These are phyloP conservation scores for Elysia crispata DNA, from an alignment of 2,888 invertebrate species.

Conservation along the genomic window DNA sequence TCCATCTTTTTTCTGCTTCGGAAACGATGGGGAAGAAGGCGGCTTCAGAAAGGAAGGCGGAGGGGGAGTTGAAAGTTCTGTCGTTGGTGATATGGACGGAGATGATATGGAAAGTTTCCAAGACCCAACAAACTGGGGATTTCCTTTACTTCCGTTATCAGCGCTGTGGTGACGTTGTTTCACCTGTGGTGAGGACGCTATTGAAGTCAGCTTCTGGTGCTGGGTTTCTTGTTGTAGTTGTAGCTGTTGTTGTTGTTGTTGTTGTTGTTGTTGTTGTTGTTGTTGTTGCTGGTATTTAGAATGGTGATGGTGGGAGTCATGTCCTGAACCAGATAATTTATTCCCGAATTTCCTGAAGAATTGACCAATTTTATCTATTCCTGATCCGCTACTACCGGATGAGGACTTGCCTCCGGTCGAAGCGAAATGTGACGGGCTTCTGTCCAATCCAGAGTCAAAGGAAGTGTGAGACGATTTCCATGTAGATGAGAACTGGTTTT, in stretches of 20 bases:
- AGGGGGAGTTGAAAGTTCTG: not conserved
- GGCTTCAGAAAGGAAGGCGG: constrained; percentile 19
- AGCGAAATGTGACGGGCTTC: too few relatives aligned
- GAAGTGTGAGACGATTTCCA: too few relatives aligned
- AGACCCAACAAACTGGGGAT: not conserved
- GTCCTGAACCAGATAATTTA: constrained; percentile 18
- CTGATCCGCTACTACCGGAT: not conserved
- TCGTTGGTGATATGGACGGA: constrained; percentile 32
- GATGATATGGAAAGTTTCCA: constrained; percentile 6
- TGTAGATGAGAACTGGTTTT: too few relatives aligned
- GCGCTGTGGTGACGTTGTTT: too few relatives aligned
- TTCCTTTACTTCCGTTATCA: too few relatives aligned
- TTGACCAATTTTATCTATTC: constrained; percentile 35
- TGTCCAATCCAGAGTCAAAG: too few relatives aligned
- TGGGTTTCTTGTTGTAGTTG: not conserved
- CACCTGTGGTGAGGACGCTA: not conserved
- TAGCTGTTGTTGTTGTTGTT: constrained; percentile 10
- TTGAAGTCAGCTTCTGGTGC: not conserved
- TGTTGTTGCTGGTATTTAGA: constrained; percentile 3
- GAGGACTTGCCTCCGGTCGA: not conserved
- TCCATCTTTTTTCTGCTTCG: not conserved
- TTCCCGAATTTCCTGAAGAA: constrained; percentile 38
- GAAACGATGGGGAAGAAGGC: constrained; percentile 3
- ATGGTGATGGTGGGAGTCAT: not conserved
- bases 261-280: constrained; percentile 18